Evolutionary conservation across 2,113 vertebrate genomes (phyloP).

Genomic region (Ginglymostoma cirratum): DNA sequence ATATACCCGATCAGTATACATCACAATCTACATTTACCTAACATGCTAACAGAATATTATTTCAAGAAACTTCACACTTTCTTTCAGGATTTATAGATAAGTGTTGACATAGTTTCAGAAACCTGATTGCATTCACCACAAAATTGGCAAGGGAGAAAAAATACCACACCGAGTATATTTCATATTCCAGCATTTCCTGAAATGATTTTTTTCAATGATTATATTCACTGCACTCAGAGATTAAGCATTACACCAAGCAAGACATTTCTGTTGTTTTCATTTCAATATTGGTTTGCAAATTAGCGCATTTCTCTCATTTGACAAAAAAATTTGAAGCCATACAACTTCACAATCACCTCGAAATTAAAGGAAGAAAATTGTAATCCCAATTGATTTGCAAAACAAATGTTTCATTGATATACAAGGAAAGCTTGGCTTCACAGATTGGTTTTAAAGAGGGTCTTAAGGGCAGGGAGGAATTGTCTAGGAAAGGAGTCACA

Average conservation of each 20-base stretch:
- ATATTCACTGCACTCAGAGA: neutral
- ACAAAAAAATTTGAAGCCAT: neutral
- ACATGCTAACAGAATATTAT: neutral
- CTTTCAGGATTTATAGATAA: neutral
- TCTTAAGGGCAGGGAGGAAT: neutral
- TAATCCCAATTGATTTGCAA: too few species aligned
- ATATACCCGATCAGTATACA: neutral
- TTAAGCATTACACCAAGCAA: neutral
- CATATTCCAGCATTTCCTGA: neutral
- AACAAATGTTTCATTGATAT: too few species aligned
- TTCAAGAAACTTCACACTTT: neutral
- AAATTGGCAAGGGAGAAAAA: neutral
- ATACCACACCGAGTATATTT: neutral
- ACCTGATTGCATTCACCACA: neutral
- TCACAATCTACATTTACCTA: neutral
- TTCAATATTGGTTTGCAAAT: neutral
- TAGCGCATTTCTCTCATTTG: neutral
- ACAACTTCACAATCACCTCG: neutral
- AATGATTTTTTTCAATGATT: neutral
- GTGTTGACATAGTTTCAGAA: constrained; percentile 14
- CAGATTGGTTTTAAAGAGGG: neutral
- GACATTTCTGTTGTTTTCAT: neutral
- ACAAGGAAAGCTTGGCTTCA: neutral
- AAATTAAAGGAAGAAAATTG: neutral
- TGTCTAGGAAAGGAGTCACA: neutral